Evolutionary conservation across 2,113 vertebrate species (phyloP), one percentile per base, ranked within the genome.

Genomic region (Caracal caracal): DNA sequence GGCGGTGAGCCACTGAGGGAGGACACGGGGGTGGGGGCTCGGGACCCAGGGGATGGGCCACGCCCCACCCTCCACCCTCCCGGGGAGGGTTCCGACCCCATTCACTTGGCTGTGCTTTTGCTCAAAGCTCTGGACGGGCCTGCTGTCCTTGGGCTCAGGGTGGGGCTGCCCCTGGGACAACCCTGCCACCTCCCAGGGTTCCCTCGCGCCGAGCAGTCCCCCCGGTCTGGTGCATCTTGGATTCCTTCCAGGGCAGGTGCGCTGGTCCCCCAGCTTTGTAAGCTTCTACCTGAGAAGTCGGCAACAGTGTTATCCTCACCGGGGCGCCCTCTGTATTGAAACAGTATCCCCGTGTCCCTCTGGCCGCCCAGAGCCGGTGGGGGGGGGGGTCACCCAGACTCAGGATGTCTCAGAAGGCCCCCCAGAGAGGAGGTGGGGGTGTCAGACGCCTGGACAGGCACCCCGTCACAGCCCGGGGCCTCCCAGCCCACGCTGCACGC

Each of bases 301-400:
- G 83, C 47, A 9, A 61, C 91, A 26, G 43, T 78, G 82, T 47
- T 43, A 1, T 9, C 35, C 11, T 24, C 2, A 56, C 33, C 15
- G 2, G 33, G 63, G 33, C 0, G 0, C 24, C 17, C 53, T 51
- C 26, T 83, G 4, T 19, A 1, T 2, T 2, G 35, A 59, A 4
- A 83, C 28, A 37, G 4, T 43, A 26, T 47, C n/a, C 3, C 6
- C 70, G 59, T 71, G 61, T 61, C 26, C n/a, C 68, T 43, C 26
- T 8, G 17, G 37, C 19, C 43, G n/a, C 37, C 16, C 70, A 24
- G 66, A 53, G 35, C 12, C 24, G 17, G 13, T 22, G 20, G 16
- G 35, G 24, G 4, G 1, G 3, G 49, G 49, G 53, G 53, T 19
- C 53, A 8, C 43, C 22, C 40, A 0, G 15, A 20, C 20, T 51